Conservation (phyloP, 2,888 invertebrate genomes). For the Troglohyphantes excavatus region DNA sequence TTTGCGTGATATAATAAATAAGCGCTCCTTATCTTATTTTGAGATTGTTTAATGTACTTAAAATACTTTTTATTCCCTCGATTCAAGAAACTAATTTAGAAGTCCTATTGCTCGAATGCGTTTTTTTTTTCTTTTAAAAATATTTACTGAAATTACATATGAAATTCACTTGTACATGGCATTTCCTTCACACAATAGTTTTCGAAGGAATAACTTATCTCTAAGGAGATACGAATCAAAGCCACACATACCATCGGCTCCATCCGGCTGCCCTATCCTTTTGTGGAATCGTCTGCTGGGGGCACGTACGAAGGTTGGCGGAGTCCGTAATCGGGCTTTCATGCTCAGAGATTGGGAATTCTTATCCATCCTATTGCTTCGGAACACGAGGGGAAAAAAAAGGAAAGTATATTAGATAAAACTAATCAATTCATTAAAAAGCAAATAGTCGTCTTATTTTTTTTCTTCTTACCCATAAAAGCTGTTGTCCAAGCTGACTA, state of each 20-base stretch:
- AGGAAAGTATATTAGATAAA: background rate
- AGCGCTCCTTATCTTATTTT: no score
- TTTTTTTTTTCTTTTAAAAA: no score
- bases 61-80: no score
- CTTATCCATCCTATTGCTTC: constrained; percentile 79
- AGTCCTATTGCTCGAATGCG: no score
- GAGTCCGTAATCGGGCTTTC: constrained; percentile 83
- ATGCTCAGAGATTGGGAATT: constrained; percentile 60
- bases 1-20: no score
- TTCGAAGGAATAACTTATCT: no score
- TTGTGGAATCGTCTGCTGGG: constrained; percentile 89
- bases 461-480: constrained; percentile 87
- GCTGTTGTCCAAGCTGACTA: constrained; percentile 90
- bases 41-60: no score
- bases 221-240: background rate
- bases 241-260: constrained; percentile 79
- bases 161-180: no score
- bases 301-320: constrained; percentile 89
- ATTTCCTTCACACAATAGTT: no score
- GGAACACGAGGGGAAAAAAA: background rate
- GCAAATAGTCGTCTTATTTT: background rate
- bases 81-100: no score
- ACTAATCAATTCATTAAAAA: background rate
- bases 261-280: constrained; percentile 80
- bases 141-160: no score